These are phyloP conservation scores for Xiphophorus maculatus DNA, from an alignment of 2,113 vertebrate species.

Conservation along the genomic window DNA sequence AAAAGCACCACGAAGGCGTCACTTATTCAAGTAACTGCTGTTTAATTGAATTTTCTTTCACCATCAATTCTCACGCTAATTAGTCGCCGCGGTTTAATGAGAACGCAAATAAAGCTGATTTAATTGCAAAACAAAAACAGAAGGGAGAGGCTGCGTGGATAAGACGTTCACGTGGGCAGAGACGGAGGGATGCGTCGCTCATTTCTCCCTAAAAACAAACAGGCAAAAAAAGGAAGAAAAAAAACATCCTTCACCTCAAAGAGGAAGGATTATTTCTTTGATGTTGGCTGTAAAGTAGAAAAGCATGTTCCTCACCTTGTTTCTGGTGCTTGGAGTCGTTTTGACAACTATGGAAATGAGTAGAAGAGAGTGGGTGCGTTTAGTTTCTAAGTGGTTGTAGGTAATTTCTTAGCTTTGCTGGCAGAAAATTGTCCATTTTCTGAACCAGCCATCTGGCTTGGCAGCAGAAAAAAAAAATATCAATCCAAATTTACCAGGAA, in stretches of 20 bases:
- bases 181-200: constrained; percentile 25
- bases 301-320: constrained; percentile 10
- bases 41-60: constrained; percentile 75
- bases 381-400: constrained; percentile 34
- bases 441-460: constrained; percentile 21
- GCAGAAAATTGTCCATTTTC: constrained; percentile 48
- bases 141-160: constrained; percentile 2
- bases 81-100: constrained; percentile 73
- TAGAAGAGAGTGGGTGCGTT: constrained; percentile 21
- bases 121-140: constrained; percentile 59
- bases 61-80: constrained; percentile 74
- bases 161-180: constrained; percentile 29
- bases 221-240: not conserved
- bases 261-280: constrained; percentile 26
- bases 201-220: not conserved
- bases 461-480: constrained; percentile 26
- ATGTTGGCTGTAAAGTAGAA: constrained; percentile 1
- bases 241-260: constrained; percentile 20
- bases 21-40: constrained; percentile 67
- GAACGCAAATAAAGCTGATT: constrained; percentile 72
- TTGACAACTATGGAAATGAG: constrained; percentile 53
- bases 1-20: constrained; percentile 61
- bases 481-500: constrained; percentile 32
- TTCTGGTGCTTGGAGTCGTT: constrained; percentile 13
- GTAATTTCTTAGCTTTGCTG: constrained; percentile 50